These are phyloP conservation scores for Sminthurides bifidus DNA, from an alignment of 1,140 invertebrate species.

Conservation along the genomic window DNA sequence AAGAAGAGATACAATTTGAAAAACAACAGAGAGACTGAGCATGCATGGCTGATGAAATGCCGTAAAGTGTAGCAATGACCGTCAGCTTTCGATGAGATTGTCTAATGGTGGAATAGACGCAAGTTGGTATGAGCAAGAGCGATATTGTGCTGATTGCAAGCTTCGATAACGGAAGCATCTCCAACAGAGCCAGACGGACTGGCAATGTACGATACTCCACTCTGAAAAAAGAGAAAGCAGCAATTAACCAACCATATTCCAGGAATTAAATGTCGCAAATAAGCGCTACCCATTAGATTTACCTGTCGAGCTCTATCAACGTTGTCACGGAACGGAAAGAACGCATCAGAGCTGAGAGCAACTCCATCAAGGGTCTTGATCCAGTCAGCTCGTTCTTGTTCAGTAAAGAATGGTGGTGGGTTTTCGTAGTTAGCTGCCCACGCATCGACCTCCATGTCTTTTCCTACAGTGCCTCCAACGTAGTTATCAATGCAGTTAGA, in stretches of 20 bases:
- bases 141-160: conserved; percentile 86
- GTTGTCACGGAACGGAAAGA: conserved; percentile 97
- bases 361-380: conserved; percentile 66
- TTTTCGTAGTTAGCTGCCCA: conserved; percentile 64
- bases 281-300: conserved; percentile 32
- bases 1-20: too few relatives aligned
- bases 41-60: neutral
- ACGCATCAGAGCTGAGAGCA: conserved; percentile 90
- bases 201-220: conserved; percentile 83
- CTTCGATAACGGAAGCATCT: conserved; percentile 76
- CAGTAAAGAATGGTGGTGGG: conserved; percentile 53
- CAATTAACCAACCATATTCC: neutral
- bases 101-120: conserved; percentile 86
- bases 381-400: conserved; percentile 66
- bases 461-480: conserved; percentile 77
- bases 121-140: conserved; percentile 79
- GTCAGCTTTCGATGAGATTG: neutral
- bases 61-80: neutral
- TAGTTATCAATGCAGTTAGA: conserved; percentile 94
- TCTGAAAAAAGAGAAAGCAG: conserved; percentile 49
- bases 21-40: too few relatives aligned
- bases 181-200: conserved; percentile 89
- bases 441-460: conserved; percentile 53
- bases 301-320: conserved; percentile 86
- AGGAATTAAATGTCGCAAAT: too few relatives aligned